These are phyloP conservation scores for Sphenopsis melanotis DNA, from an alignment of 2,797 vertebrate species.

Conservation along the genomic window DNA sequence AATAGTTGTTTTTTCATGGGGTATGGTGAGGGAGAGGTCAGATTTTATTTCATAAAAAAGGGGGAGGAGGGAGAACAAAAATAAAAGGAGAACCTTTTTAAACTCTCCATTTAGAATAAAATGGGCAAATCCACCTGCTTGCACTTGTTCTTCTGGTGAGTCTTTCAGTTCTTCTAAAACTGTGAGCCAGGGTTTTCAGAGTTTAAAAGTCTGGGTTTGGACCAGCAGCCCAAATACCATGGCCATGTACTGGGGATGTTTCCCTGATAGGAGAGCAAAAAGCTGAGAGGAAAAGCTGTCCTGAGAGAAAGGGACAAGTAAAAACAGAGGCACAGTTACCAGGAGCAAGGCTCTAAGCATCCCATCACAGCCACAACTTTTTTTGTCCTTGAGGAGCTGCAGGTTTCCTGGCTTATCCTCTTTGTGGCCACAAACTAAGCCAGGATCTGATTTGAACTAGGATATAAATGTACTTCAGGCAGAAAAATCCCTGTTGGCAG, in stretches of 20 bases:
- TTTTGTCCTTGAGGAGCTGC: constrained; percentile 31
- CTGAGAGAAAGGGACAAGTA: not conserved
- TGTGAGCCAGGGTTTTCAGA: not conserved
- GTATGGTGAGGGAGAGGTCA: not conserved
- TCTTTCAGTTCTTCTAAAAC: not conserved
- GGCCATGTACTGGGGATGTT: too few species aligned
- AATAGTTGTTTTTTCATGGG: not conserved
- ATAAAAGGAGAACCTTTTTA: not conserved
- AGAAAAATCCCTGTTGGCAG: constrained; percentile 67
- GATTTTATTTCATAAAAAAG: not conserved
- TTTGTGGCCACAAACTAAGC: constrained; percentile 4
- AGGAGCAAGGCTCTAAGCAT: not conserved
- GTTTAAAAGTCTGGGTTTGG: not conserved
- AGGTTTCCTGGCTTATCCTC: constrained; percentile 25
- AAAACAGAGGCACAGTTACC: not conserved
- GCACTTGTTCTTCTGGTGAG: not conserved
- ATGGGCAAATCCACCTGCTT: not conserved
- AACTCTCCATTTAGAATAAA: not conserved
- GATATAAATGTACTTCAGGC: constrained; percentile 62
- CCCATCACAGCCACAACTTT: not conserved
- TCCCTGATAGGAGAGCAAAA: not conserved
- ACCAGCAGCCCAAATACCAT: not conserved
- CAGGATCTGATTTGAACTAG: constrained; percentile 48
- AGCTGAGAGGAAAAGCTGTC: not conserved
- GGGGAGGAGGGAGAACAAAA: accelerated